Evolutionary conservation across 2,797 vertebrate species (phyloP), one percentile per base, ranked within the genome.

Genomic region (Artibeus lituratus): DNA sequence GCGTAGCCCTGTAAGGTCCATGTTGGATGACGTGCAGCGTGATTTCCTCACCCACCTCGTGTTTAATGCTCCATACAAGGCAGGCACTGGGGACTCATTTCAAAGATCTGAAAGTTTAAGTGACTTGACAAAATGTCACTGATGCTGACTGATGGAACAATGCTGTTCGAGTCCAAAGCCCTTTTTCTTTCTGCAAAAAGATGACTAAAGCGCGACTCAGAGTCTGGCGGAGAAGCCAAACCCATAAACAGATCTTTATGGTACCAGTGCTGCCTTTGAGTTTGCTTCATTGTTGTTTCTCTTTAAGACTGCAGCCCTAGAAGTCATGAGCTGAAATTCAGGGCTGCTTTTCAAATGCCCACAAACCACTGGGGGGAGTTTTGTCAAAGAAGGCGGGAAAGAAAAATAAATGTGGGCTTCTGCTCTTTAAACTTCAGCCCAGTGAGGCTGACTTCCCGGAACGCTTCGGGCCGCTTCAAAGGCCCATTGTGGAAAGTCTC

Each of bases 321-420:
- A 91, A 76, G 76, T 16, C 69, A 67, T 18, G 57, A 96, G 69
- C 92, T 93, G 73, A 96, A 96, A 95, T 86, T 95, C 92, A 94
- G 94, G 90, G 83, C 92, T 90, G 83, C 89, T 95, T 92, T 94
- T 86, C 80, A 84, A 95, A 95, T 87, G 72, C 94, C 92, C 97
- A 87, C 94, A 97, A 96, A 95, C 93, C 89, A 57, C 95, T 49
- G 88, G 91, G 70, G 91, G 87, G 82, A 76, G 91, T 83, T 87
- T 70, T 95, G 92, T 97, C 96, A 93, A 91, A 97, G 97, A 96
- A 98, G 91, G 91, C 91, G 44, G 97, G 91, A 97, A 97, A 98
- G 97, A 96, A 97, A 97, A 98, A 97, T 96, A 98, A 97, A 96
- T 96, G 96, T 96, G 96, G 96, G 93, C 94, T 97, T 91, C 95